Conservation (phyloP, 2,888 invertebrate species). For the Chromoteleia sp. region DNA sequence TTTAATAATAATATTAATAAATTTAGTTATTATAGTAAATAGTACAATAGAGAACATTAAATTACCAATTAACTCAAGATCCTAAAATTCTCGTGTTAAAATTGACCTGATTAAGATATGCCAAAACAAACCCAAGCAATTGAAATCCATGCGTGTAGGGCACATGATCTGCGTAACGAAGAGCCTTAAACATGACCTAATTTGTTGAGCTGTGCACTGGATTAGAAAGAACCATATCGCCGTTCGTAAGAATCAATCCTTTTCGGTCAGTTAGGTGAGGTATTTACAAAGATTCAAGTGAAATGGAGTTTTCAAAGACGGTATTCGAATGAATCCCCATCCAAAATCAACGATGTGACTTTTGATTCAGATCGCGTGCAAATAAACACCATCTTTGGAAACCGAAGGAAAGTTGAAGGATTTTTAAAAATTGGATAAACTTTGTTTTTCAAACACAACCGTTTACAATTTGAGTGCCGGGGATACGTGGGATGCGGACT, state of each 20-base stretch:
- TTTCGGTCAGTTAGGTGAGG: slow-evolving; percentile 37
- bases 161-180: slow-evolving; percentile 70
- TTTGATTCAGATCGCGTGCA: not conserved
- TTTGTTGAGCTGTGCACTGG: slow-evolving; percentile 59
- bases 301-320: slow-evolving; percentile 15
- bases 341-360: slow-evolving; percentile 8
- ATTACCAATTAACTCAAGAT: slow-evolving; percentile 47
- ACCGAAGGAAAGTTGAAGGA: slow-evolving; percentile 15
- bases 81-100: slow-evolving; percentile 49
- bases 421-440: slow-evolving; percentile 18
- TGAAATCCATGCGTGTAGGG: slow-evolving; percentile 64
- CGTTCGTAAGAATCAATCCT: slow-evolving; percentile 46
- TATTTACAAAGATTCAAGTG: slow-evolving; percentile 60
- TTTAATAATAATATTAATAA: too few relatives aligned
- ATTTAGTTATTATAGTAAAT: slow-evolving; percentile 26
- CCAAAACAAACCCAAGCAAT: slow-evolving; percentile 68
- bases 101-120: slow-evolving; percentile 51
- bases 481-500: slow-evolving; percentile 57
- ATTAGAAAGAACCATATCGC: slow-evolving; percentile 58
- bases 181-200: slow-evolving; percentile 68
- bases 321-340: not conserved
- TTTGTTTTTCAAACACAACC: slow-evolving; percentile 36
- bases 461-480: slow-evolving; percentile 66
- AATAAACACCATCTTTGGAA: slow-evolving; percentile 6
- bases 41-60: slow-evolving; percentile 44